Evolutionary conservation across 2,113 vertebrate genomes (phyloP), one percentile per base, ranked within the genome.

Genomic region (Austrofundulus limnaeus): DNA sequence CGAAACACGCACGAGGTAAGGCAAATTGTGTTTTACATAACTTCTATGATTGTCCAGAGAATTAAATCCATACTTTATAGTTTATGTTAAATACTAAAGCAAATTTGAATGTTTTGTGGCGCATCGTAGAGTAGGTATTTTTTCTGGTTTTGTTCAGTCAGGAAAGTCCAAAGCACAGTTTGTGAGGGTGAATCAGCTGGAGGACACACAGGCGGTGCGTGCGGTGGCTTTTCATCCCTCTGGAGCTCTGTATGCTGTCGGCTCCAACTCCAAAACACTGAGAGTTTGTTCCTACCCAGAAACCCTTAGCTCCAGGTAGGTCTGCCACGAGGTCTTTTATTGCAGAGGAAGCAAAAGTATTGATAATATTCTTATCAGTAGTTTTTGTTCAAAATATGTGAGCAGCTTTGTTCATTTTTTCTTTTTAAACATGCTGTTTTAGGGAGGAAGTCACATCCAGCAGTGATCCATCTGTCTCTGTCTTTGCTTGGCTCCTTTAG

Each of bases 231-330:
- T 99, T 88, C 96, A 98, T 85, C 96, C 97, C n/a, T 90, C 93
- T 46, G 97, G 97, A 50, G 89, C 82, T 7, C 91, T 99, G n/a
- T 99, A 96, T 65, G 96, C 97, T 37, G 94, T 98, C 2, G 97
- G 97, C 69, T 99, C 97, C 72, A 99, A 99, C 89, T 98, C 97
- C 4, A 99, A 99, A 93, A 98, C 96, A 6, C 86, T 99, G 74
- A 90, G 97, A 77, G 96, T 99, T 13, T 99, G 97, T 83, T 94
- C 93, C 61, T 98, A 98, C 78, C 95, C 96, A 52, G 94, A 96
- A 42, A 85, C 90, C 17, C 90, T 91, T 41, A 90, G 91, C 70
- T 69, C 91, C 84, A 95, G 95, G 97, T 98, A 84, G 62, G 31
- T n/a, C n/a, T n/a, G n/a, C n/a, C 43, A 3, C 2, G 0, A 25